Evolutionary conservation across 2,888 invertebrate genomes (phyloP).

Genomic region (Cryptus viduatorius): DNA sequence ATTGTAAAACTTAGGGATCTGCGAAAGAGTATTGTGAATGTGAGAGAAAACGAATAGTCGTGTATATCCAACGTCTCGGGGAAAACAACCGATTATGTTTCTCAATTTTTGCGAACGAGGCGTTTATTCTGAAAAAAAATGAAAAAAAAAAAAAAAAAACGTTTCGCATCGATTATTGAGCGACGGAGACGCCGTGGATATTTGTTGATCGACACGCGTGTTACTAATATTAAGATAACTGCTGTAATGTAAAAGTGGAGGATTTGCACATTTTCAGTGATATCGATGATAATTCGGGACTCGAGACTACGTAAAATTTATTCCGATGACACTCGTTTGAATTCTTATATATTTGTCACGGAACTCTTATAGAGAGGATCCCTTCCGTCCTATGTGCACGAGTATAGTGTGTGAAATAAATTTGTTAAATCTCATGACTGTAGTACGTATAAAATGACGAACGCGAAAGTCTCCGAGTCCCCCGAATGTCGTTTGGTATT

Average conservation of each 20-base stretch:
- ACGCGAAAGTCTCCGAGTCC: conserved; percentile 33
- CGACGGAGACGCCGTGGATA: neutral
- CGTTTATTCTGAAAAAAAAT: neutral
- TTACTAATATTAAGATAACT: neutral
- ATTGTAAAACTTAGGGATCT: conserved; percentile 25
- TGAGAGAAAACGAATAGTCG: neutral
- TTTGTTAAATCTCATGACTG: conserved; percentile 53
- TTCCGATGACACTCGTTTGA: conserved; percentile 52
- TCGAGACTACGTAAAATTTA: conserved; percentile 40
- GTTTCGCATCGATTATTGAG: conserved; percentile 23
- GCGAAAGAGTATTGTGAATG: conserved; percentile 18
- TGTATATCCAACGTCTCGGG: conserved; percentile 30
- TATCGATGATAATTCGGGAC: neutral
- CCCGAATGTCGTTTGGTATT: neutral
- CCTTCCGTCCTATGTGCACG: conserved; percentile 46
- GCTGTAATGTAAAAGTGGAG: conserved; percentile 21
- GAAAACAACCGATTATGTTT: conserved; percentile 21
- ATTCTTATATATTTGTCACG: conserved; percentile 10
- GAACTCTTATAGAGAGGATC: neutral
- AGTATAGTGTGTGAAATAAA: conserved; percentile 4
- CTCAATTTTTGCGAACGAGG: neutral
- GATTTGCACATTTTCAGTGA: neutral
- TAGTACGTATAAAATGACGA: conserved; percentile 26
- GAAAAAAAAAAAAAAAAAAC: neutral
- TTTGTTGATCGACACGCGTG: neutral